Base-by-base conservation (phyloP, 2,113 vertebrate species). In the Muntiacus reevesi region DNA sequence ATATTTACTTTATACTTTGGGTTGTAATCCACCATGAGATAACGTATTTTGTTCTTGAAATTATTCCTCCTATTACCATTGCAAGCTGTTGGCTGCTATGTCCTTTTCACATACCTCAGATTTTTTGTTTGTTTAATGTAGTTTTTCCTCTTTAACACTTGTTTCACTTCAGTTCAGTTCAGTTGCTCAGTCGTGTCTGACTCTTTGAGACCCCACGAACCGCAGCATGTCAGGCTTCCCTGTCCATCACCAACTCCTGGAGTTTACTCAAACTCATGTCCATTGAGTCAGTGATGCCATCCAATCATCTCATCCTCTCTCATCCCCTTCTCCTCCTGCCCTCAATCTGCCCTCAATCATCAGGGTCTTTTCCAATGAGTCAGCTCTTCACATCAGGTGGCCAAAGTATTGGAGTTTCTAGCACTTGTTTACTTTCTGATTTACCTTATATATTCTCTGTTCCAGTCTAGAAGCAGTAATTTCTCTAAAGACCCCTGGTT, bases 121-220 rank as follows among this genome's bases (percentile, higher is more conserved):
- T 1, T 40, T 79, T 67, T 62, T 45, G 55, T n/a, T 84, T 83
- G 27, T 76, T 74, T 52, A 60, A 55, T 30, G 27, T 21, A 50
- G 25, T 10, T 36, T 62, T 79, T 60, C 86, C 33, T 45, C 27
- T 59, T 74, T 40, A 74, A 74, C n/a, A 40, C 19, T 74, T 74
- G 10, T 23, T 71, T 71, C 67, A 40, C 19, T 74, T 71, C 64
- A 71, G 62, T 67, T 67, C 54, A 54, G 54, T 16, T 36, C 64
- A 67, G 64, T 36, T 0, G 1, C n/a, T 71, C 64, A 71, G 4
- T 71, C 4, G 0, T 36, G 9, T 71, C 15, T 0, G 2, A 36
- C 64, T 71, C 64, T 57, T 57, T 71, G 64, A 0, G 0, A 71
- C 64, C 4, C n/a, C 64, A 10, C 36, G n/a, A 36, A 71, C 19